Conservation (phyloP, 1,140 invertebrate species). For the Drosophila tani region DNA sequence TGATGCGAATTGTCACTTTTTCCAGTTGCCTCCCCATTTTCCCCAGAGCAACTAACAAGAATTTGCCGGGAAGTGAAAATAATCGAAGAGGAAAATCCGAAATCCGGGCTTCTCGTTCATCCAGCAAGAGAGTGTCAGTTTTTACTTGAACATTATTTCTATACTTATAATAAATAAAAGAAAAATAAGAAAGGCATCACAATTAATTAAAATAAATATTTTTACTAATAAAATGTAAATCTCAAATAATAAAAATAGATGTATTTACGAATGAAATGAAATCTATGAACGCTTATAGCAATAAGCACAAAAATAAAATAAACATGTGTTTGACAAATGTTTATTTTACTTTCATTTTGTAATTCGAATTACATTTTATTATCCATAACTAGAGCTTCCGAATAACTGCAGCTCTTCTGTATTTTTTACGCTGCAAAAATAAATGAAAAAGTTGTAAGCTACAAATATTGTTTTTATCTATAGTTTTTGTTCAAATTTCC, state of each 20-base stretch:
- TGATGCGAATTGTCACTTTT: slow-evolving; percentile 66
- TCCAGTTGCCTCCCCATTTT: slow-evolving; percentile 19
- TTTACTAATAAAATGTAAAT: neutral
- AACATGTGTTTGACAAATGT: too few relatives aligned
- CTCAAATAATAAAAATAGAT: too few relatives aligned
- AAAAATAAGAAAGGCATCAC: too few relatives aligned
- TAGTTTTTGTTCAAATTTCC: too few relatives aligned
- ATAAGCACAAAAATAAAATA: too few relatives aligned
- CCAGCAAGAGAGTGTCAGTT: neutral
- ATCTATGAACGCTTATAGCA: neutral
- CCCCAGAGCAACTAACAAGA: slow-evolving; percentile 23
- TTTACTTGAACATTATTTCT: neutral
- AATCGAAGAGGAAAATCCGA: slow-evolving; percentile 4
- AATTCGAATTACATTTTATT: neutral
- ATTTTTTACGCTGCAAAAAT: neutral
- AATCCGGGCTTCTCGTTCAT: neutral
- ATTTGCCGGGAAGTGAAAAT: slow-evolving; percentile 38
- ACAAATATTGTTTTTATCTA: neutral
- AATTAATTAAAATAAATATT: too few relatives aligned
- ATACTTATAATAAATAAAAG: too few relatives aligned
- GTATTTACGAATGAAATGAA: neutral
- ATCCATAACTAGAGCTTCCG: too few relatives aligned
- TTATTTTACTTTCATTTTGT: neutral
- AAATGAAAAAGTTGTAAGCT: neutral
- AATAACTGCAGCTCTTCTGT: neutral